Evolutionary conservation across 2,113 vertebrate genomes (phyloP).

Genomic region (Thryonomys swinderianus): DNA sequence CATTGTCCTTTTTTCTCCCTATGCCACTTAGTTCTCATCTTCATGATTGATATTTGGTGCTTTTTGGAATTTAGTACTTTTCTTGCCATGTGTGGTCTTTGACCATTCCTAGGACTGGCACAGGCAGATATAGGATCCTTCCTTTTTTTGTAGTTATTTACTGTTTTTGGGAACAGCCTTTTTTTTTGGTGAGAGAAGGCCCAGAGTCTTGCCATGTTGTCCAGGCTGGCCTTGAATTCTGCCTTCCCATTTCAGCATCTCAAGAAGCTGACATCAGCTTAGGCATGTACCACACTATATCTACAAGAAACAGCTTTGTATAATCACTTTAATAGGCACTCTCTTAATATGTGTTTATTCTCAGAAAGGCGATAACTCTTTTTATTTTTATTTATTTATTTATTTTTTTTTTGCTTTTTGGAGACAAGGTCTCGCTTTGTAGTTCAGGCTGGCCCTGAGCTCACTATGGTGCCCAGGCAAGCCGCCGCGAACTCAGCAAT

Average conservation of each 20-base stretch:
- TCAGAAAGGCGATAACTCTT: background rate
- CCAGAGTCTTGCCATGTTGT: too few species aligned
- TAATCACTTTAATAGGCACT: background rate
- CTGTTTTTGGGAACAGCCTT: background rate
- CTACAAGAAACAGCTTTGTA: background rate
- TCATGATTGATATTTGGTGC: background rate
- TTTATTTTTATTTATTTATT: too few species aligned
- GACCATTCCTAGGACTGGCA: background rate
- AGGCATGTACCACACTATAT: too few species aligned
- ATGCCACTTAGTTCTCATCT: background rate
- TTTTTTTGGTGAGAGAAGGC: too few species aligned
- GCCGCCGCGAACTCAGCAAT: too few species aligned
- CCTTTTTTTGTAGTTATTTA: background rate
- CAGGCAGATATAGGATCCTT: background rate
- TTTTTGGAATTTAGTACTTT: constrained; percentile 23
- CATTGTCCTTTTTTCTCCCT: background rate
- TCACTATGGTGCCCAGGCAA: background rate
- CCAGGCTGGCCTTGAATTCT: too few species aligned
- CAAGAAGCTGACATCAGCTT: too few species aligned
- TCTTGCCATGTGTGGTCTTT: background rate
- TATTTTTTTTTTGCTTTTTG: too few species aligned
- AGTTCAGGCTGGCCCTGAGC: background rate
- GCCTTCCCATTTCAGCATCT: too few species aligned
- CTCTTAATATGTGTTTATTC: constrained; percentile 36
- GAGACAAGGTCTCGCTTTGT: background rate